Conservation (phyloP, 2,113 vertebrate species). For the Nycticryphes semicollaris region DNA sequence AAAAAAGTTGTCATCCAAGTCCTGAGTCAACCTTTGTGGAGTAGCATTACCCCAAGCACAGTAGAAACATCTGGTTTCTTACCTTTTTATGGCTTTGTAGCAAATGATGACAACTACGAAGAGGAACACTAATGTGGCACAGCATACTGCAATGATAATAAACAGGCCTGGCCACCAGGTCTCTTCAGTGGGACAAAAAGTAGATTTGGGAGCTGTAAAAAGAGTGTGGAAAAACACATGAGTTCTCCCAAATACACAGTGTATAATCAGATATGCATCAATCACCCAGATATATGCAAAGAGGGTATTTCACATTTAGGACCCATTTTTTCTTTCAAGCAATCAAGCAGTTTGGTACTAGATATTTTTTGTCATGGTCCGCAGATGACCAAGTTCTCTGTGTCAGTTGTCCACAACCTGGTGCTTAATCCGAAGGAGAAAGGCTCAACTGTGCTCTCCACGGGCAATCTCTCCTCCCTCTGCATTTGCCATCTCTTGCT, state of each 20-base stretch:
- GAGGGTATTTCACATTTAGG: neutral
- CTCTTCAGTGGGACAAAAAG: constrained; percentile 80
- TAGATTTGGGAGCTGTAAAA: constrained; percentile 80
- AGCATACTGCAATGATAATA: constrained; percentile 86
- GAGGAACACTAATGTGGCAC: constrained; percentile 86
- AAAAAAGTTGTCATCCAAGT: neutral
- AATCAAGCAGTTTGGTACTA: neutral
- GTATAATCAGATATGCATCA: neutral
- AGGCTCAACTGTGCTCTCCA: neutral
- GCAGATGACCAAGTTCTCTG: neutral
- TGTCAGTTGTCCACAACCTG: neutral
- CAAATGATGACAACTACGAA: constrained; percentile 93
- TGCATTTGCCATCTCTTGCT: constrained; percentile 29
- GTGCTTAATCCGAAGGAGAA: neutral
- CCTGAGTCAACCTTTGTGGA: neutral
- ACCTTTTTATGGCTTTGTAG: constrained; percentile 99
- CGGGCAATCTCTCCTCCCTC: constrained; percentile 6
- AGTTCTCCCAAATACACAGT: neutral
- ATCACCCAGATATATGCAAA: neutral
- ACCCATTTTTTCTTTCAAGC: neutral
- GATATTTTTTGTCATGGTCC: neutral
- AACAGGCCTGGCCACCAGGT: constrained; percentile 92
- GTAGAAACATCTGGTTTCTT: constrained; percentile 33
- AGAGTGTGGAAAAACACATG: constrained; percentile 37
- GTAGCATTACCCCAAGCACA: neutral